Conservation (phyloP, 1,140 invertebrate genomes). For the Apocrypta bakeri region DNA sequence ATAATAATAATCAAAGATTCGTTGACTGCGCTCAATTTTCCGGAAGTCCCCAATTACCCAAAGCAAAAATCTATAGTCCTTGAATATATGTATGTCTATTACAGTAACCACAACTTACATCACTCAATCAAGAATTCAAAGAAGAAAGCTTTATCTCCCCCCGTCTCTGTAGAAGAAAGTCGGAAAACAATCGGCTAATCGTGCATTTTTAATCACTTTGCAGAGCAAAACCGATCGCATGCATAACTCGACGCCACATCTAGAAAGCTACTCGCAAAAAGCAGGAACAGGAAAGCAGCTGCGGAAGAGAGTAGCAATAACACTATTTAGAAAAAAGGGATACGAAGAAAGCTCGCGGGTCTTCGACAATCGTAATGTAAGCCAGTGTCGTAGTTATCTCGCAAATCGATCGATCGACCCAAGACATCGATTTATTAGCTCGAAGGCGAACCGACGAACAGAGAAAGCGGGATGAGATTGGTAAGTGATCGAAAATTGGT, state of each 20-base stretch:
- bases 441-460: too few species aligned
- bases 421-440: too few species aligned
- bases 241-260: background rate
- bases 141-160: background rate
- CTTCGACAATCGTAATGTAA: background rate
- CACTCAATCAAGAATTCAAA: background rate
- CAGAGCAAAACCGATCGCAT: background rate
- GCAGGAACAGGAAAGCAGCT: background rate
- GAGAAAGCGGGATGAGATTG: too few species aligned
- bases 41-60: background rate
- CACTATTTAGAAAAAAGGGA: too few species aligned
- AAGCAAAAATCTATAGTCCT: background rate
- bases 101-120: background rate
- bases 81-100: background rate
- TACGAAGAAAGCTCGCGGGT: background rate
- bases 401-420: background rate
- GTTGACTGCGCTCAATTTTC: background rate
- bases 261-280: background rate
- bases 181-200: constrained; percentile 5
- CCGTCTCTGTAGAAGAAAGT: background rate
- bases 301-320: background rate
- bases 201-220: constrained; percentile 3
- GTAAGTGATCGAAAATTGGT: too few species aligned
- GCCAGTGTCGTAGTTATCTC: background rate
- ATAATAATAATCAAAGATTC: background rate